phyloP scores from a whole-genome alignment of 2,888 invertebrate species.

The Epinotia demarniana region DNA sequence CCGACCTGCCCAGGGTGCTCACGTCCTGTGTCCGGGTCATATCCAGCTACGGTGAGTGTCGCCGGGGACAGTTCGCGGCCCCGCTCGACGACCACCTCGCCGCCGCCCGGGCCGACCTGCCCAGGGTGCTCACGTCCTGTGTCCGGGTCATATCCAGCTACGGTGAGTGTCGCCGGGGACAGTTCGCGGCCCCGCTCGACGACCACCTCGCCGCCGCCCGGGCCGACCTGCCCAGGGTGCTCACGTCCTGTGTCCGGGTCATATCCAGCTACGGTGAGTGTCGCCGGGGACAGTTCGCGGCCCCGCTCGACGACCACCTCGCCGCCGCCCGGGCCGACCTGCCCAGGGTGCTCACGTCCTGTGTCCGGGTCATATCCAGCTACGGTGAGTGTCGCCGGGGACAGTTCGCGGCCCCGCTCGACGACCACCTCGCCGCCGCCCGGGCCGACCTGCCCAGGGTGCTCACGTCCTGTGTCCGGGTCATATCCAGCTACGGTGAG shows the following conservation, averaged over 20 bases:
- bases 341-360: background rate
- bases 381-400: slow-evolving; percentile 64
- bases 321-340: slow-evolving; percentile 94
- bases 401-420: slow-evolving; percentile 94
- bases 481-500: slow-evolving; percentile 84
- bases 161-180: slow-evolving; percentile 66
- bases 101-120: slow-evolving; percentile 91
- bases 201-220: slow-evolving; percentile 94
- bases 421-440: slow-evolving; percentile 94
- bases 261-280: slow-evolving; percentile 80
- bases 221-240: slow-evolving; percentile 93
- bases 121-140: slow-evolving; percentile 1
- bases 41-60: slow-evolving; percentile 61
- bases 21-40: slow-evolving; percentile 96
- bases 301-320: slow-evolving; percentile 90
- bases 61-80: slow-evolving; percentile 92
- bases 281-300: slow-evolving; percentile 92
- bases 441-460: slow-evolving; percentile 94
- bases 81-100: slow-evolving; percentile 93
- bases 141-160: slow-evolving; percentile 5
- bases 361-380: slow-evolving; percentile 3
- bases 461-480: slow-evolving; percentile 95
- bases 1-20: slow-evolving; percentile 94
- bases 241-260: slow-evolving; percentile 95
- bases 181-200: slow-evolving; percentile 95